Evolutionary conservation across 2,113 vertebrate species (phyloP), one percentile per base, ranked within the genome.

Genomic region (Delphinapterus leucas): DNA sequence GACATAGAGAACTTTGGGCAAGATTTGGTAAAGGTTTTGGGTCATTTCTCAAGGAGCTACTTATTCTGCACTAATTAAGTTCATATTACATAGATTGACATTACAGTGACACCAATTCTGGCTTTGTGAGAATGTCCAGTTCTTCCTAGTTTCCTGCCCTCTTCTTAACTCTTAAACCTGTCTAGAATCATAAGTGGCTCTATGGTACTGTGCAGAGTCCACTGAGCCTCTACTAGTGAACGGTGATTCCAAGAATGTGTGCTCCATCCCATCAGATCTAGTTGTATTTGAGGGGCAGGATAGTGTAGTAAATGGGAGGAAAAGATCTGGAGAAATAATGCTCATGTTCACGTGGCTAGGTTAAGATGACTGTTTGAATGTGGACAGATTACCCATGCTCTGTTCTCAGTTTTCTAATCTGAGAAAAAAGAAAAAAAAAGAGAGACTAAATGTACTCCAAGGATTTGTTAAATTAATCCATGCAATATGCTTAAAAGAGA

Each of bases 141-240:
- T 90, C 60, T 88, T 88, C 61, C 36, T 58, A 6, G 26, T 73
- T 71, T 85, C 82, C 76, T 55, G 12, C 73, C 84, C 2, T 71
- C 68, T 88, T 97, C n/a, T 76, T 74, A 74, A 70, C 20, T 36
- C 12, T 28, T 17, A 31, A 26, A 84, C 10, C 25, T 53, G 8
- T 53, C 47, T 49, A 36, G 68, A 80, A 60, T 77, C 15, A 0
- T 28, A 38, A 44, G 33, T 49, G 60, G 1, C 36, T 90, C 2
- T 81, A 0, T 58, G 47, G 9, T 21, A 0, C 1, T 9, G 14
- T 12, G 14, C 13, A n/a, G 31, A 81, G 12, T 25, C 20, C 4
- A 53, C 12, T 81, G 17, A 26, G 4, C 17, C 41, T 86, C 26
- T 49, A 15, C 17, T 53, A 58, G 7, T 28, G 23, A 71, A 60